Evolutionary conservation across 2,888 invertebrate species (phyloP), one percentile per base, ranked within the genome.

Genomic region (Volucella inflata): DNA sequence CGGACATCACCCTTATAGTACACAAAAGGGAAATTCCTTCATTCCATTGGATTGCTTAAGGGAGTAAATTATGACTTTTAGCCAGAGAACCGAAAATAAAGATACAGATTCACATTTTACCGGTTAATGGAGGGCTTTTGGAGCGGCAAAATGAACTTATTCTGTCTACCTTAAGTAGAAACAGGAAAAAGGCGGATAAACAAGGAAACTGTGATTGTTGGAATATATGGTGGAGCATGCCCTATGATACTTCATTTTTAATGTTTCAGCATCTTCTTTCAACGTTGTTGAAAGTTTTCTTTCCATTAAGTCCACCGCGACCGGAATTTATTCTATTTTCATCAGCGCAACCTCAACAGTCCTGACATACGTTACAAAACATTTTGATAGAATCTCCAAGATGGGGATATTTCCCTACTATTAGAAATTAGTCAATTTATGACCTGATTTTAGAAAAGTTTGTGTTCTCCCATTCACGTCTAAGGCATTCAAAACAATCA

Each of bases 21-120:
- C 50, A 46, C 30, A 59, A 55, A 53, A 75, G 60, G 53, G 64
- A 75, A 84, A 71, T 75, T 70, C 75, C 53, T 12, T 30, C 30
- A 30, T 75, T 57, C 51, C 14, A 64, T 79, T 64, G 75, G 38
- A 74, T 79, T 83, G 62, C 74, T 74, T 74, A 48, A 70, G 79
- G 71, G 75, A 62, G 79, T 65, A 71, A 72, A 80, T 79, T 70
- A 84, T 68, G 65, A 71, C 71, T 71, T 65, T 17, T 6, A 30
- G 38, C 11, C 46, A 46, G 51, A 71, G 71, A 30, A 30, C 53
- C 60, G 60, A n/a, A 75, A 71, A 71, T 71, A 60, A 59, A 51
- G 80, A 80, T 71, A 77, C 82, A 80, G 70, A 75, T 75, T 75
- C 65, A 55, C 74, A 59, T 70, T 72, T 74, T 46, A 44, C 44